Evolutionary conservation across 2,113 vertebrate genomes (phyloP), one percentile per base, ranked within the genome.

Genomic region (Nesoenas mayeri): DNA sequence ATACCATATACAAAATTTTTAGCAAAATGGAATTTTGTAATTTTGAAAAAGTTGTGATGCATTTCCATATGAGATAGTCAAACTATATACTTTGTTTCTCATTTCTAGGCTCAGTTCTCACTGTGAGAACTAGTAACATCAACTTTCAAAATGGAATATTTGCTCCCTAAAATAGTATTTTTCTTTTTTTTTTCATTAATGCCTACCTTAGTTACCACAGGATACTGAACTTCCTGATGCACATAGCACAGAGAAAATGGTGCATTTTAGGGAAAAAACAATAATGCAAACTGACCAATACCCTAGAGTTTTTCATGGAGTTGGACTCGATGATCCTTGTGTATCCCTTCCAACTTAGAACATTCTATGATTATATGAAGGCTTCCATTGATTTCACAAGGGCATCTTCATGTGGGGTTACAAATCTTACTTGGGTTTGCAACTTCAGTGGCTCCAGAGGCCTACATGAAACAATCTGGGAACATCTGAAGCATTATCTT

Each of bases 1-100:
- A 72, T 92, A 85, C 77, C 89, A 69, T 53, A 95, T 74, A 94
- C 62, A 87, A 24, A 77, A 61, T 91, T 94, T 89, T 85, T n/a
- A 78, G 57, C 6, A 82, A 87, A 79, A 57, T 69, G 1, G 57
- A 28, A 28, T 74, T 54, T 78, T 62, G 5, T 79, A 24, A 21
- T 82, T 93, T 69, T 91, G 38, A n/a, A 15, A 65, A 87, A 69
- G 16, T 44, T 66, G 13, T 58, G 36, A 62, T 61, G 20, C 7
- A 42, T 89, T 82, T 87, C 31, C 8, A 4, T 72, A 5, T n/a
- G 69, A 65, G 21, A 18, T 56, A 44, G 24, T 72, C 57, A 80
- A 80, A 36, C 28, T 67, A 5, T 48, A 9, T 9, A 20, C 22
- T 22, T 10, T 65, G 20, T 26, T 86, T 83, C 71, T 88, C 2